These are phyloP conservation scores for Parochlus steinenii DNA, from an alignment of 2,888 invertebrate species.

Conservation along the genomic window DNA sequence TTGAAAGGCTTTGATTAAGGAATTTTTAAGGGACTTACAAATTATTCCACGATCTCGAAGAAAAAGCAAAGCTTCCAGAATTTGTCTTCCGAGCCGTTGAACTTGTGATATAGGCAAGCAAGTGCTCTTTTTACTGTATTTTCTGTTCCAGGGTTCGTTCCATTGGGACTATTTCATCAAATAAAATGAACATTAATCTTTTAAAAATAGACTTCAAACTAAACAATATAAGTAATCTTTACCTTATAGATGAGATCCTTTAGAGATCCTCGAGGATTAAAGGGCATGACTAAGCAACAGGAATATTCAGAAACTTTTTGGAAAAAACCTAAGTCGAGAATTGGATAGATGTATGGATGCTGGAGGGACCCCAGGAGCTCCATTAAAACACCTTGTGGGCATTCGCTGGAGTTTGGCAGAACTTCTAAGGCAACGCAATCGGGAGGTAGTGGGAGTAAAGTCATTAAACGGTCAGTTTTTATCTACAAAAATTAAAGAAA, in stretches of 20 bases:
- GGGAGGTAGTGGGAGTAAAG: conserved; percentile 28
- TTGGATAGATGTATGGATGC: conserved; percentile 85
- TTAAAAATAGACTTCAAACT: not conserved
- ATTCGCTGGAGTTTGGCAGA: conserved; percentile 41
- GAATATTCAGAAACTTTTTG: conserved; percentile 35
- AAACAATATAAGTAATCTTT: conserved; percentile 25
- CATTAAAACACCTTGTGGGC: conserved; percentile 49
- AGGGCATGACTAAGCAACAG: conserved; percentile 64
- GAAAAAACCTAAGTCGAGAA: conserved; percentile 69
- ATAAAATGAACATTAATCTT: conserved; percentile 1
- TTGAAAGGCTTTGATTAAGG: too few species aligned
- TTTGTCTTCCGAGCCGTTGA: conserved; percentile 72
- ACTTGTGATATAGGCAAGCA: conserved; percentile 65
- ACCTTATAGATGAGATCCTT: conserved; percentile 84
- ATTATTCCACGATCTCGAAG: conserved; percentile 60
- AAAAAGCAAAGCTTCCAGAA: conserved; percentile 72
- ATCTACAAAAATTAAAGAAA: conserved; percentile 19
- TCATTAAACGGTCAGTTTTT: conserved; percentile 30
- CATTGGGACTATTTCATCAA: conserved; percentile 45
- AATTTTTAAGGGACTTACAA: too few species aligned
- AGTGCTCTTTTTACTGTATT: conserved; percentile 50
- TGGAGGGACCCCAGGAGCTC: conserved; percentile 73
- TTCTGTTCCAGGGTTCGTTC: conserved; percentile 62
- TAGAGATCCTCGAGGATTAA: conserved; percentile 69
- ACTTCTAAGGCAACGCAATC: conserved; percentile 32